phyloP scores from a whole-genome alignment of 2,797 vertebrate species.

The Cossypha polioptera region DNA sequence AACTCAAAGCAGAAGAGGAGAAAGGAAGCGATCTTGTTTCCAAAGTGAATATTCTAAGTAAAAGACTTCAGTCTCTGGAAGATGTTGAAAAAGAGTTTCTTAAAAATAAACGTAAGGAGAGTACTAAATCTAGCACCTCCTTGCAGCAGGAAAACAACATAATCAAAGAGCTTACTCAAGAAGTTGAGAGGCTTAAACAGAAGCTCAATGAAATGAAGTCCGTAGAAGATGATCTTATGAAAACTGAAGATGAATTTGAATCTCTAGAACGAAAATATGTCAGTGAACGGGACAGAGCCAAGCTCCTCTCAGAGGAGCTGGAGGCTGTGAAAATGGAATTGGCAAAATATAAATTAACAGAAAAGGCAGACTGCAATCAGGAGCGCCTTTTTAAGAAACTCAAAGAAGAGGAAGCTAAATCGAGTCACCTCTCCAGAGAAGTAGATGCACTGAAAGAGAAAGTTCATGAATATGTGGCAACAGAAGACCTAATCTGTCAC shows the following conservation, averaged over 20 bases:
- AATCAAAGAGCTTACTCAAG: constrained; percentile 93
- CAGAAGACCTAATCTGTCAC: constrained; percentile 89
- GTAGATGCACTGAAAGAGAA: constrained; percentile 93
- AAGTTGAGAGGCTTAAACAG: constrained; percentile 88
- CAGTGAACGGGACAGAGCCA: constrained; percentile 86
- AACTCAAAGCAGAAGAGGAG: constrained; percentile 88
- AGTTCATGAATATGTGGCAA: constrained; percentile 92
- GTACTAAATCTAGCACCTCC: constrained; percentile 77
- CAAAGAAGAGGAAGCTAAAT: constrained; percentile 93
- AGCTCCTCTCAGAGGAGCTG: constrained; percentile 86
- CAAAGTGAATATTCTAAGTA: constrained; percentile 89
- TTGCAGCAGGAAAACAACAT: constrained; percentile 96
- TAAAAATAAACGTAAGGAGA: constrained; percentile 89
- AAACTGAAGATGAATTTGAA: constrained; percentile 89
- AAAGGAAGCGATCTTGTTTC: constrained; percentile 89
- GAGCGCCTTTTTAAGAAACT: constrained; percentile 89
- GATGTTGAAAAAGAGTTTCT: constrained; percentile 87
- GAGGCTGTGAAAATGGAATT: constrained; percentile 88
- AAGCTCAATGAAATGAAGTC: constrained; percentile 93
- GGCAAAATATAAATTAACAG: constrained; percentile 88
- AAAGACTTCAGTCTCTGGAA: constrained; percentile 91
- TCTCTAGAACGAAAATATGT: constrained; percentile 87
- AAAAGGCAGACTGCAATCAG: constrained; percentile 90
- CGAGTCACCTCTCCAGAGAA: constrained; percentile 89
- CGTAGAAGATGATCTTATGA: constrained; percentile 88